These are phyloP conservation scores for Meloe dianella DNA, from an alignment of 2,888 invertebrate species.

Conservation along the genomic window DNA sequence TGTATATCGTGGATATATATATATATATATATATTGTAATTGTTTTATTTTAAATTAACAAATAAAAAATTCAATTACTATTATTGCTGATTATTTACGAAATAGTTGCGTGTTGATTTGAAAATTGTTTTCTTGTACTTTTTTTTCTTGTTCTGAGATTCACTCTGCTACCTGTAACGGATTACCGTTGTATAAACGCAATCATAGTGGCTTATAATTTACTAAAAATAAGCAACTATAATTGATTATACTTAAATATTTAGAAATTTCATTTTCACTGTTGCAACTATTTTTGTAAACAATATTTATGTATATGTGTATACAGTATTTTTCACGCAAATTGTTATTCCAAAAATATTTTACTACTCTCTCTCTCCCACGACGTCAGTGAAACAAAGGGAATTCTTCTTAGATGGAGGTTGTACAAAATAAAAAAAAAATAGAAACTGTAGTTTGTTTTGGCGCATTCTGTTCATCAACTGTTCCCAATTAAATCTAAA, in stretches of 20 bases:
- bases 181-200: neutral
- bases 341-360: constrained; percentile 45
- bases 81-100: neutral
- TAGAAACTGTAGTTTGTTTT: constrained; percentile 52
- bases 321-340: constrained; percentile 40
- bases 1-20: too few species aligned
- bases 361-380: constrained; percentile 51
- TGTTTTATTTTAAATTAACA: constrained; percentile 2
- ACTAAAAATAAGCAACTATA: neutral
- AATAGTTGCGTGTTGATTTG: too few species aligned
- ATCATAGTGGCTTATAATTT: neutral
- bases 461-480: constrained; percentile 48
- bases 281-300: neutral
- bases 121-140: too few species aligned
- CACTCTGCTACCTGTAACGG: neutral
- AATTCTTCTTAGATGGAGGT: constrained; percentile 49
- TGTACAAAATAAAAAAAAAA: constrained; percentile 55
- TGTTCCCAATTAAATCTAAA: constrained; percentile 44
- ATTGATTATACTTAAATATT: neutral
- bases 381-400: constrained; percentile 50
- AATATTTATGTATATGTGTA: neutral
- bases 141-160: too few species aligned
- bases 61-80: neutral
- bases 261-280: neutral
- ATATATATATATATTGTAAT: neutral